Evolutionary conservation across 2,797 vertebrate genomes (phyloP).

Genomic region (Hemitrygon akajei): DNA sequence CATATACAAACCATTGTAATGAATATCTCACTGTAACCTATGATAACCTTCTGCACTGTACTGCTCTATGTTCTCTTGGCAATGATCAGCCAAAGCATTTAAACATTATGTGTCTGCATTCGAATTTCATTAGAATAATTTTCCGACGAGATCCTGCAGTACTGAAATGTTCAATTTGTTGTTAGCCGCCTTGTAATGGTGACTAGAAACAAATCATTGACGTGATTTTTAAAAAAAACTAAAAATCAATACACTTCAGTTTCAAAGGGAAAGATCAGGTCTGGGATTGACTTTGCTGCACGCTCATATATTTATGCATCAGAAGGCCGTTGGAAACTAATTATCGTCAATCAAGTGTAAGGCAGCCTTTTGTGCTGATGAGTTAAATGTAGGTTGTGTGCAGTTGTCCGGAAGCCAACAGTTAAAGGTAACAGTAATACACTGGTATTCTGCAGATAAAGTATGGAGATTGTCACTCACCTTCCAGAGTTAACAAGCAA

Average conservation of each 20-base stretch:
- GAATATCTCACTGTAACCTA: too few species aligned
- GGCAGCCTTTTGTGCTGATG: conserved; percentile 45
- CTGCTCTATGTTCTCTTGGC: not conserved
- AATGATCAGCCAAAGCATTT: not conserved
- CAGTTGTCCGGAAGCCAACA: not conserved
- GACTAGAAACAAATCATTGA: conserved; percentile 54
- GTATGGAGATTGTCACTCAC: conserved; percentile 49
- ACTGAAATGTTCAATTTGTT: conserved; percentile 19
- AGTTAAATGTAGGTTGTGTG: conserved; percentile 39
- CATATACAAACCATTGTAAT: too few species aligned
- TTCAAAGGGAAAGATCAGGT: conserved; percentile 48
- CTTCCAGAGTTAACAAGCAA: conserved; percentile 50
- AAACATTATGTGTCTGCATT: not conserved
- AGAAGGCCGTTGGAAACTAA: conserved; percentile 64
- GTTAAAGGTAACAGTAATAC: conserved; percentile 43
- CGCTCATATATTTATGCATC: conserved; percentile 57
- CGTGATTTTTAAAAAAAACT: conserved; percentile 62
- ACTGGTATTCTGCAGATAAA: conserved; percentile 39
- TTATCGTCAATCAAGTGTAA: conserved; percentile 61
- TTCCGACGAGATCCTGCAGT: not conserved
- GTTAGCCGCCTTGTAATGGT: conserved; percentile 22
- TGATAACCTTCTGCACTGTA: too few species aligned
- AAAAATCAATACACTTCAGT: conserved; percentile 56
- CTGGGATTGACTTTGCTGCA: conserved; percentile 49
- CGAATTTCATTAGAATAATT: conserved; percentile 20